Percentiles rank a stretch among this genome's conserved stretches.
These are phyloP conservation scores for Okamejei kenojei DNA, from an alignment of 2,797 vertebrate species.

Conservation along the genomic window DNA sequence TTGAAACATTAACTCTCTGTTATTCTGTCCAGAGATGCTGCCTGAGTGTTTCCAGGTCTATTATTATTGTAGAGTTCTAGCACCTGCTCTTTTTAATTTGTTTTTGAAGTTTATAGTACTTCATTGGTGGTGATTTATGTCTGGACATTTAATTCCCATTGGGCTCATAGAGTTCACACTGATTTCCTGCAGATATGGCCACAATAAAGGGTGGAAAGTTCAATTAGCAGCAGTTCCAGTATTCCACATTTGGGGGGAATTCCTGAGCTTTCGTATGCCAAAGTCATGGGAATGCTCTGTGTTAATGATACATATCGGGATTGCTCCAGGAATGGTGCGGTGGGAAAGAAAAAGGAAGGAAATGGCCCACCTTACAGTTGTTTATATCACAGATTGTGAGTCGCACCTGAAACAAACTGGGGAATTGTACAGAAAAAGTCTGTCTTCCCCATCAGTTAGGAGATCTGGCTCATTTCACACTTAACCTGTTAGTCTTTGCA, in stretches of 20 bases:
- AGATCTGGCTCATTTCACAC: background rate
- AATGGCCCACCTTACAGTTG: background rate
- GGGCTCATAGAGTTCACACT: background rate
- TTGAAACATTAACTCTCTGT: too few species aligned
- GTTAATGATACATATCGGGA: background rate
- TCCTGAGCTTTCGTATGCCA: too few species aligned
- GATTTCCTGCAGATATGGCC: too few species aligned
- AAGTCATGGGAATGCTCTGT: background rate
- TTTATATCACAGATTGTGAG: background rate
- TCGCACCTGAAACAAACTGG: background rate
- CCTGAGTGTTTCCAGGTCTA: too few species aligned
- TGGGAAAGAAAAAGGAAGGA: background rate
- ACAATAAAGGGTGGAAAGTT: too few species aligned
- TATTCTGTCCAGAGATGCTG: too few species aligned
- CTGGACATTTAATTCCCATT: background rate
- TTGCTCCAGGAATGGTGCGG: background rate
- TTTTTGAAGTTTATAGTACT: too few species aligned
- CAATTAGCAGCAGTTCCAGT: too few species aligned
- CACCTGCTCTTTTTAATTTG: too few species aligned
- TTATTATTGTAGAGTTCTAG: too few species aligned
- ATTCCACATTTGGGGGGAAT: too few species aligned
- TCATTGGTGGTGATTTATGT: background rate
- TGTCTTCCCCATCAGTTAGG: background rate
- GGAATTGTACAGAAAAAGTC: background rate
- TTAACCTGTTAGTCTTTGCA: background rate